Percentiles rank a stretch among this genome's conserved stretches.
Evolutionary conservation across 2,113 vertebrate genomes (phyloP).

Genomic region (Mus musculus): DNA sequence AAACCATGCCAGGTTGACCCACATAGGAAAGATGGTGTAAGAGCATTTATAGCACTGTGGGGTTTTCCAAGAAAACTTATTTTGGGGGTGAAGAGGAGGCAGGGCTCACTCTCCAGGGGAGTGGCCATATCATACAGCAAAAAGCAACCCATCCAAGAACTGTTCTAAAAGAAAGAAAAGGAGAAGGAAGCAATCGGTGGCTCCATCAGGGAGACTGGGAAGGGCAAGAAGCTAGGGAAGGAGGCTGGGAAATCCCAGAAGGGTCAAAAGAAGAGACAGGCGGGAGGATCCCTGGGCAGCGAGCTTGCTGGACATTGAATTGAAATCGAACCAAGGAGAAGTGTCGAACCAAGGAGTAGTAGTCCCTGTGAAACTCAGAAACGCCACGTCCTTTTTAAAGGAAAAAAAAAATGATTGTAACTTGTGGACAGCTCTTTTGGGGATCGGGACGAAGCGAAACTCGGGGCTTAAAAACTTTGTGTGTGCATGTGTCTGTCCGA

Average conservation of each 20-base stretch:
- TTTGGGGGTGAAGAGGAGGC: not conserved
- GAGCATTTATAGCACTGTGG: constrained; percentile 41
- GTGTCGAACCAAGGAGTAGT: not conserved
- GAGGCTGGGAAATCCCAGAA: constrained; percentile 29
- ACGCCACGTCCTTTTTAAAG: not conserved
- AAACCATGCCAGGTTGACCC: constrained; percentile 56
- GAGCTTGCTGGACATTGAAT: not conserved
- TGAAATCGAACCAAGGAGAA: not conserved
- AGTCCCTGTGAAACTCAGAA: constrained; percentile 9
- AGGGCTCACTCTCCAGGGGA: not conserved
- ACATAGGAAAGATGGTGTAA: constrained; percentile 66
- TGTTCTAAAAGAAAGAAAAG: constrained; percentile 29
- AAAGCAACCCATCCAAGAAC: not conserved
- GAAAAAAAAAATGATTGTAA: not conserved
- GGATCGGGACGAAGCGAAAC: not conserved
- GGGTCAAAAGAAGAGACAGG: not conserved
- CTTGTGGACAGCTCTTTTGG: constrained; percentile 14
- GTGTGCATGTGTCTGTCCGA: not conserved
- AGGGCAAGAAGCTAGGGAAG: not conserved
- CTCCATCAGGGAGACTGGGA: not conserved
- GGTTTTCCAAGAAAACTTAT: constrained; percentile 53
- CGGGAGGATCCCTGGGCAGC: not conserved
- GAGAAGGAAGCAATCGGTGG: constrained; percentile 15
- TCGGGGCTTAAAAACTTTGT: not conserved
- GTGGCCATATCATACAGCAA: not conserved